Conservation (phyloP, 2,113 vertebrate genomes). For the Naja naja region DNA sequence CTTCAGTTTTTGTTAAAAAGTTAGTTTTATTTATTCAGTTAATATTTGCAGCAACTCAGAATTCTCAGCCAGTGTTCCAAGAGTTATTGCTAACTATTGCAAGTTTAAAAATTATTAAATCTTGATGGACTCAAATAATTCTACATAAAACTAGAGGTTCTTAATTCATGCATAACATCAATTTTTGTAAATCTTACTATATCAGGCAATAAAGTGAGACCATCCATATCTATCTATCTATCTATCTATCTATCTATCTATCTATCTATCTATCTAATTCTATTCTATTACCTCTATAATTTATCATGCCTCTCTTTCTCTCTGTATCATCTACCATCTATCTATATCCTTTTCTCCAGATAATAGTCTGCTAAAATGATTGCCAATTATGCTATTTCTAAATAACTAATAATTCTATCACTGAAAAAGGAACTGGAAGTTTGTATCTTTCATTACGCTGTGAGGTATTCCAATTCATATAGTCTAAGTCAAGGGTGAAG, state of each 20-base stretch:
- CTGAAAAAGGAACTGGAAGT: background rate
- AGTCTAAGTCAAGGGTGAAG: background rate
- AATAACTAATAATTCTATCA: background rate
- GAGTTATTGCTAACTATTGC: background rate
- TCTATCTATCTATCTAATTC: too few species aligned
- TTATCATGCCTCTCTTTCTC: too few species aligned
- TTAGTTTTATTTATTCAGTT: background rate
- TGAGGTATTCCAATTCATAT: background rate
- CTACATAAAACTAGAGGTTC: background rate
- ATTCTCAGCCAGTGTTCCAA: background rate
- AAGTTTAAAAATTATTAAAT: background rate
- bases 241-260: too few species aligned
- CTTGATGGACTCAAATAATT: background rate
- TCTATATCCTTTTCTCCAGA: background rate
- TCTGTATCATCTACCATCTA: background rate
- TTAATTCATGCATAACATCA: background rate
- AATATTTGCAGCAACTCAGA: background rate
- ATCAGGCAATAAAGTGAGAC: background rate
- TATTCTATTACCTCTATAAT: too few species aligned
- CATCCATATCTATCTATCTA: background rate
- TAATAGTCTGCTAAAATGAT: background rate
- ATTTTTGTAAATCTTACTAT: background rate
- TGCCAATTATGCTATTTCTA: background rate
- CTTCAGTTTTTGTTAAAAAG: background rate
- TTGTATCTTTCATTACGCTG: background rate